Base-by-base conservation (phyloP, 2,888 invertebrate species). In the Monochamus alternatus region DNA sequence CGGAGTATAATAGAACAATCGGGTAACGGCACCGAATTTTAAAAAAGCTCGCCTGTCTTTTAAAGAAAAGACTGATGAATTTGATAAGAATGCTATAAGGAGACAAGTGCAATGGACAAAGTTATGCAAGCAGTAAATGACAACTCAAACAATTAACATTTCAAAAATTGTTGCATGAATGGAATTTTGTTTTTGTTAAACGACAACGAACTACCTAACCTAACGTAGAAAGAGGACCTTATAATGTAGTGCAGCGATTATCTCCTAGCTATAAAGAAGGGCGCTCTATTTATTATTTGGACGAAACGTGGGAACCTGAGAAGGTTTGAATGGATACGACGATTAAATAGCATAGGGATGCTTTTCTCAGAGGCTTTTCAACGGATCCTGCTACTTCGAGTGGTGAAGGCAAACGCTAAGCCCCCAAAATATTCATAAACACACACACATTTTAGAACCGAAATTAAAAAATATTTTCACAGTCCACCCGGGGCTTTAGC, bases 81-180 rank as follows among this genome's bases (percentile, higher is more conserved):
- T 55, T 44, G 74, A 75, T 63, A 66, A 52, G 30, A 62, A 68
- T 51, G 74, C 64, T 14, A 74, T 74, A 14, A 51, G 65, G 44
- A 66, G 62, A 66, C 72, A 72, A 55, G 22, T 55, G 55, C 55
- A 55, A 0, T 55, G 55, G 14, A 55, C 22, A 55, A 55, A n/a
- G 14, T 38, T 63, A 47, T 70, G 62, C 64, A 70, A 47, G 75
- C 55, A 51, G 55, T 55, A 55, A 55, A 55, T 55, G 55, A 55
- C 22, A 14, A 55, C 55, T 55, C 55, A 55, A 55, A 14, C 55
- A 14, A 55, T 55, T 14, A n/a, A 55, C 55, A 55, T 55, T 55
- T 55, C 55, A 55, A 8, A 55, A 55, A 55, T 55, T 55, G 55
- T 55, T 14, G 14, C 14, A 14, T n/a, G 55, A 55, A 55, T 55